Evolutionary conservation across 2,888 invertebrate genomes (phyloP), one percentile per base, ranked within the genome.

Genomic region (Cheilosia grossa): DNA sequence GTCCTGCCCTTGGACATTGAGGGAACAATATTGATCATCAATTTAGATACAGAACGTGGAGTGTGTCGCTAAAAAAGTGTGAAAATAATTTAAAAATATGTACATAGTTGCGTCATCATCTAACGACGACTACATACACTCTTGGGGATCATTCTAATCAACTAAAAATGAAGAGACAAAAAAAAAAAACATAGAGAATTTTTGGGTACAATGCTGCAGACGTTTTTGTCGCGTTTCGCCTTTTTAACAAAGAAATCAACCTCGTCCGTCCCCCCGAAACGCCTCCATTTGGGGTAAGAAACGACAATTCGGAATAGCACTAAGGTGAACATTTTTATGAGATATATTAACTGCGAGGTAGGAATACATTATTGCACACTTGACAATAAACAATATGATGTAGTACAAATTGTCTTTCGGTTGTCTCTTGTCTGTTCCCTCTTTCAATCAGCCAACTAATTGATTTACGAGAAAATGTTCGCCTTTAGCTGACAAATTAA

Each of bases 131-230:
- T 42, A 51, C 51, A 63, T 51, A 79, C 53, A 79, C 53, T 70
- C 74, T 83, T 19, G 80, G 79, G 79, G 61, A 83, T 75, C 79
- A 75, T 80, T 80, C 74, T 83, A 79, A 80, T 83, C 83, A 83
- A 83, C 64, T 58, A 33, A 47, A 83, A 63, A 79, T 79, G 69
- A 67, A 78, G 78, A 81, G 79, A 83, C 58, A 59, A 47, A 69
- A 67, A 27, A 69, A 67, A 27, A 56, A 44, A 66, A 58, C 3
- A 51, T 27, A 64, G 19, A 66, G 61, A 47, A 69, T 74, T 77
- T 79, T 79, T 47, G 79, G 73, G 69, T 79, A 83, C 74, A 74
- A 40, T 74, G 15, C 13, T 47, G 78, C 54, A 66, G 54, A 77
- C 53, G 70, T 77, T 67, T 73, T 42, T 77, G 79, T 83, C 73